phyloP scores from a whole-genome alignment of 2,888 invertebrate genomes.

The Chorisops tibialis region DNA sequence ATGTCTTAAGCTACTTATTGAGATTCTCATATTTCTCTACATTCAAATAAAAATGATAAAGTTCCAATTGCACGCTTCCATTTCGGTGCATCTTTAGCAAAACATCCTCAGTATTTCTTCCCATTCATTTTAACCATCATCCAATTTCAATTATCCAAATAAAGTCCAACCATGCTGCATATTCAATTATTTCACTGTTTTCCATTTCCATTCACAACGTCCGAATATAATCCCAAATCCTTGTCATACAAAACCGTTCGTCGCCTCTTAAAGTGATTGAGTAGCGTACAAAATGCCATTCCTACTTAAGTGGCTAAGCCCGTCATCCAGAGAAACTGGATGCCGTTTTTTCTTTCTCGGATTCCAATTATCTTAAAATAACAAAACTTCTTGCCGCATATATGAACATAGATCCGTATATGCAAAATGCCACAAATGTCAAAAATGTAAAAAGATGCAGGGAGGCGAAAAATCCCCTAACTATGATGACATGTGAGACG shows the following conservation, averaged over 20 bases:
- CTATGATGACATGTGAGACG: slow-evolving; percentile 27
- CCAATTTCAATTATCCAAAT: no score
- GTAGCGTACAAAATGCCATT: slow-evolving; percentile 14
- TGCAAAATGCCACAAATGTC: slow-evolving; percentile 17
- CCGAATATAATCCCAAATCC: neutral
- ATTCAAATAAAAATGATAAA: no score
- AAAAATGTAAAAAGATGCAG: neutral
- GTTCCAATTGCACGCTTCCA: no score
- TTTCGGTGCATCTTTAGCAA: no score
- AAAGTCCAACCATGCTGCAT: no score
- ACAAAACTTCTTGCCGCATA: neutral
- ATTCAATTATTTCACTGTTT: no score
- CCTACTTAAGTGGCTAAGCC: slow-evolving; percentile 23
- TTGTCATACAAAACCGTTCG: slow-evolving; percentile 3
- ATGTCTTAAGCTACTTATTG: no score
- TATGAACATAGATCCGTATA: neutral
- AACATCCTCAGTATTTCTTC: no score
- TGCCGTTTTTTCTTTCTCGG: neutral
- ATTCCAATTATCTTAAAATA: slow-evolving; percentile 24
- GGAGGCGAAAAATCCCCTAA: neutral
- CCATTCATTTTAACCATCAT: no score
- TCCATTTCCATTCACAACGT: neutral
- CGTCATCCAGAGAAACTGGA: neutral
- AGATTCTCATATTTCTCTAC: no score
- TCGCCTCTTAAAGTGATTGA: slow-evolving; percentile 5